Evolutionary conservation across 1,140 invertebrate species (phyloP).

Genomic region (Diorhabda carinulata): DNA sequence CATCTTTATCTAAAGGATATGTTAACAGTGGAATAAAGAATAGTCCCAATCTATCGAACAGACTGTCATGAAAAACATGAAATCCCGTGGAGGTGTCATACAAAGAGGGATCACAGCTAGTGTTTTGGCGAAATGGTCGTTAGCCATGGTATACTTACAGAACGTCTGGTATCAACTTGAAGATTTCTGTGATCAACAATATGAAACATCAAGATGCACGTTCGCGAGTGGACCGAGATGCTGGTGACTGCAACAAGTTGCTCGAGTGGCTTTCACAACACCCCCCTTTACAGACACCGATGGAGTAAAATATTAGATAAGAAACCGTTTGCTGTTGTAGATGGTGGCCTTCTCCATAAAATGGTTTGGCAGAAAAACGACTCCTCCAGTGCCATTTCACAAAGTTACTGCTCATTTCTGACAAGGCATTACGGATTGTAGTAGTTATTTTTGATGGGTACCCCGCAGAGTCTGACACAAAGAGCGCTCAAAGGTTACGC

Average conservation of each 20-base stretch:
- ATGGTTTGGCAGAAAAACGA: constrained; percentile 38
- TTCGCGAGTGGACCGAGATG: constrained; percentile 38
- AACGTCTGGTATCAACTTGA: constrained; percentile 27
- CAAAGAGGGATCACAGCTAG: constrained; percentile 29
- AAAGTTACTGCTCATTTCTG: constrained; percentile 23
- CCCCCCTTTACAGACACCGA: background rate
- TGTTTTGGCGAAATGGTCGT: constrained; percentile 26
- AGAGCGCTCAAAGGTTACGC: no score
- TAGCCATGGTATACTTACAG: constrained; percentile 19
- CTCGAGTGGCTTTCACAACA: constrained; percentile 8
- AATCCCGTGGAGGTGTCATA: constrained; percentile 36
- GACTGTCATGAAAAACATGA: constrained; percentile 45
- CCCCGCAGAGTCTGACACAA: background rate
- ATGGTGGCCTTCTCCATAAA: constrained; percentile 40
- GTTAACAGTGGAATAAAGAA: constrained; percentile 35
- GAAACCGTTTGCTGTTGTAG: constrained; percentile 28
- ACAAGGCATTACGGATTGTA: constrained; percentile 33
- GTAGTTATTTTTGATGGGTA: constrained; percentile 41
- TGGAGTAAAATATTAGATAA: background rate
- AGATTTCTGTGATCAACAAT: constrained; percentile 22
- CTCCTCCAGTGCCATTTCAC: constrained; percentile 38
- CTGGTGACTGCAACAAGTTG: constrained; percentile 27
- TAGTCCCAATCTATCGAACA: constrained; percentile 49
- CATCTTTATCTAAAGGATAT: constrained; percentile 50
- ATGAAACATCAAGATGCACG: constrained; percentile 36